These are phyloP conservation scores for Montifringilla adamsi DNA, from an alignment of 2,113 vertebrate genomes.

Conservation along the genomic window DNA sequence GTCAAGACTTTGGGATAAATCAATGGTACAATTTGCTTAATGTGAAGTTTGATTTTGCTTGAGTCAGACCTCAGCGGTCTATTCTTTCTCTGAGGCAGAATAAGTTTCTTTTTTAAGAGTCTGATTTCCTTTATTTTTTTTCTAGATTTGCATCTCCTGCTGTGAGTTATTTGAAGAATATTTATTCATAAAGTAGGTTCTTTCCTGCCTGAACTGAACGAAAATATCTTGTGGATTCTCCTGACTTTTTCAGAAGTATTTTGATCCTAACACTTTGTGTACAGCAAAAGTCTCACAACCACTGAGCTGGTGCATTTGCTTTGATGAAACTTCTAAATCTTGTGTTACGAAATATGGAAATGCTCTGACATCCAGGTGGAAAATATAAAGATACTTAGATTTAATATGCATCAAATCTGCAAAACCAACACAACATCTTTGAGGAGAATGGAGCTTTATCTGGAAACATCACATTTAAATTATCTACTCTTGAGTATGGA, in stretches of 20 bases:
- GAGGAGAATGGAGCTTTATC: neutral
- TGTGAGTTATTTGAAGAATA: conserved; percentile 29
- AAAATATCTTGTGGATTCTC: conserved; percentile 11
- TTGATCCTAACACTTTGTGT: conserved; percentile 5
- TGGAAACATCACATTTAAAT: neutral
- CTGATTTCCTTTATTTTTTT: neutral
- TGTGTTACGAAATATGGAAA: conserved; percentile 38
- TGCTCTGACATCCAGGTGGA: neutral
- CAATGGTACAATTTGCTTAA: conserved; percentile 42
- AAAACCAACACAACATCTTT: neutral
- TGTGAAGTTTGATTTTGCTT: conserved; percentile 27
- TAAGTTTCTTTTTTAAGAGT: conserved; percentile 18
- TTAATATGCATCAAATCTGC: neutral
- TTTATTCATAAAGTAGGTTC: conserved; percentile 39
- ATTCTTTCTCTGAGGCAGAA: neutral
- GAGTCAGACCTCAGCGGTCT: neutral
- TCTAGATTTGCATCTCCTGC: neutral
- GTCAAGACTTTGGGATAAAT: conserved; percentile 12
- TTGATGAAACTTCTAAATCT: conserved; percentile 18
- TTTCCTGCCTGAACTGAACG: neutral
- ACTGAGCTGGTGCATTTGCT: neutral
- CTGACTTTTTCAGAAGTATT: conserved; percentile 33
- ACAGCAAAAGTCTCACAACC: neutral
- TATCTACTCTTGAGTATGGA: neutral
- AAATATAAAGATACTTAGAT: neutral